phyloP scores from a whole-genome alignment of 2,113 vertebrate genomes.

The Ageneiosus marmoratus region DNA sequence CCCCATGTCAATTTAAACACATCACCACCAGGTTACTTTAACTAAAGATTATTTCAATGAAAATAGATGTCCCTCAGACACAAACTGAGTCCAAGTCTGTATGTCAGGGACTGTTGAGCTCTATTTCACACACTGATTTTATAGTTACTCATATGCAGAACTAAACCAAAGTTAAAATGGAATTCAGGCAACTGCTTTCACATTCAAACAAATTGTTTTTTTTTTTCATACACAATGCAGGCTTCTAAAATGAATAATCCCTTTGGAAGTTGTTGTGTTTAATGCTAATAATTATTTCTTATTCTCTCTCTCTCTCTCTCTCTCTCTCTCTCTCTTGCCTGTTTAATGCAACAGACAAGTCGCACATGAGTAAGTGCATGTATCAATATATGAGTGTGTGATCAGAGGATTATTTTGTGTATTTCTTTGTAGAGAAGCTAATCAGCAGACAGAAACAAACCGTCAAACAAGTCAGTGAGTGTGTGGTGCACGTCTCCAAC shows the following conservation, averaged over 20 bases:
- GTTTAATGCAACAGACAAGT: constrained; percentile 26
- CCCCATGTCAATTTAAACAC: neutral
- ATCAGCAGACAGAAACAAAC: constrained; percentile 50
- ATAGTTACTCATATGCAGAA: constrained; percentile 36
- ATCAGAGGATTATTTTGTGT: constrained; percentile 48
- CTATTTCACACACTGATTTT: constrained; percentile 35
- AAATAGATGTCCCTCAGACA: constrained; percentile 38
- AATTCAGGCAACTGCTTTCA: constrained; percentile 39
- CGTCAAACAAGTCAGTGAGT: constrained; percentile 52
- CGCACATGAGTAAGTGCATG: constrained; percentile 2
- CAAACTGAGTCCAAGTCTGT: constrained; percentile 40
- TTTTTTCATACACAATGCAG: constrained; percentile 40
- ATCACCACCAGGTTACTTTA: constrained; percentile 33
- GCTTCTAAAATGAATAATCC: constrained; percentile 37
- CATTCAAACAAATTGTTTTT: constrained; percentile 40
- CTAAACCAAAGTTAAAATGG: constrained; percentile 40
- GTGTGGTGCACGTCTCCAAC: constrained; percentile 43
- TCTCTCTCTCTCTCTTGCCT: neutral
- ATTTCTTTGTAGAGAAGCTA: constrained; percentile 45
- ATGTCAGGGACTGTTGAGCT: constrained; percentile 45
- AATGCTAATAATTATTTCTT: constrained; percentile 23
- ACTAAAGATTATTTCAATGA: constrained; percentile 35
- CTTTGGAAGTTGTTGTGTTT: constrained; percentile 41
- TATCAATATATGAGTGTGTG: constrained; percentile 11
- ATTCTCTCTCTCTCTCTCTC: neutral